Conservation (phyloP, 1,140 invertebrate genomes). For the Telenomus remus region DNA sequence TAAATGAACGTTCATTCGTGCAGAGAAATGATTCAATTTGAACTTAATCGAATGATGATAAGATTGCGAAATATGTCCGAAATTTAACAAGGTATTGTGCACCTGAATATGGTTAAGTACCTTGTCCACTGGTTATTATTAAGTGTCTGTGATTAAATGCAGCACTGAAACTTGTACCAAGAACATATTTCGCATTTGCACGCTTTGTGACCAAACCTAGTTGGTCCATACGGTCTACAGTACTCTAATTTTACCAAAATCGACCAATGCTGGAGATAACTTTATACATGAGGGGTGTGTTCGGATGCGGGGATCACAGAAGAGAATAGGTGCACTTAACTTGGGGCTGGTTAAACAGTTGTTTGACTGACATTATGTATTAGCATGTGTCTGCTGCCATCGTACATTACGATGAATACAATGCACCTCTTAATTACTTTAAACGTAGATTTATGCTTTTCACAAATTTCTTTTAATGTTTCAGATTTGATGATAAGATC, state of each 20-base stretch:
- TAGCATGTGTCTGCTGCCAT: conserved; percentile 74
- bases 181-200: too few relatives aligned
- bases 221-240: conserved; percentile 10
- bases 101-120: too few relatives aligned
- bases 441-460: background rate
- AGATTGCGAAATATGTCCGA: too few relatives aligned
- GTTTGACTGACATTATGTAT: conserved; percentile 74
- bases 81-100: too few relatives aligned
- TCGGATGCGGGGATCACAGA: conserved; percentile 36
- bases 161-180: too few relatives aligned
- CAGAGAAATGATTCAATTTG: too few relatives aligned
- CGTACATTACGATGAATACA: conserved; percentile 64
- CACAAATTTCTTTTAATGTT: background rate
- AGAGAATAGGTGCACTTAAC: conserved; percentile 73
- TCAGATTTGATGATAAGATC: too few relatives aligned
- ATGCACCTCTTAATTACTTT: conserved; percentile 28
- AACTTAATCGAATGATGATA: too few relatives aligned
- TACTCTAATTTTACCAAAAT: conserved; percentile 23
- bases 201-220: conserved; percentile 6
- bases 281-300: conserved; percentile 40
- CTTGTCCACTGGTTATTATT: too few relatives aligned
- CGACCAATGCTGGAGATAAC: conserved; percentile 39
- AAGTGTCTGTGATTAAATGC: too few relatives aligned
- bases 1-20: too few relatives aligned
- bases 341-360: conserved; percentile 73